Conservation (phyloP, 2,888 invertebrate species). For the Caenorhabditis zanzibari region DNA sequence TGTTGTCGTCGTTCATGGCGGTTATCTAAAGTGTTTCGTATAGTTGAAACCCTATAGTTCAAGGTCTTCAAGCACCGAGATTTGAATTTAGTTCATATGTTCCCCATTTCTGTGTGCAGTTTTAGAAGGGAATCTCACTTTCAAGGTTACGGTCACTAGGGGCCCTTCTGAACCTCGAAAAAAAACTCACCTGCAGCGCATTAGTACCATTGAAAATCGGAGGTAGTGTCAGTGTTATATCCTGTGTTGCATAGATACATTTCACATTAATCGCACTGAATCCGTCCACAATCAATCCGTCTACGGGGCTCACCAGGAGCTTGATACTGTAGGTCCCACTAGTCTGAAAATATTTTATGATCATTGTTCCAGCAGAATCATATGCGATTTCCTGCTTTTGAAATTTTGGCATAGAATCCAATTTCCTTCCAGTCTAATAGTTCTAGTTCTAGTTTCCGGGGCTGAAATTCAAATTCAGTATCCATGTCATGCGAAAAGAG, state of each 20-base stretch:
- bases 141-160: no score
- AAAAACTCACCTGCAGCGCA: conserved; percentile 64
- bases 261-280: conserved; percentile 75
- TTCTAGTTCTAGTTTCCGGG: not conserved
- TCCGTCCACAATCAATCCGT: conserved; percentile 79
- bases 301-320: conserved; percentile 77
- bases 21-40: conserved; percentile 44
- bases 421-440: conserved; percentile 44
- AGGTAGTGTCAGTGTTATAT: conserved; percentile 80
- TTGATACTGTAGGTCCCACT: conserved; percentile 74
- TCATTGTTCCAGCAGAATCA: not conserved
- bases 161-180: no score
- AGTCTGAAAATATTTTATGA: conserved; percentile 50
- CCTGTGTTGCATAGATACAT: conserved; percentile 78
- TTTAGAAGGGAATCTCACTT: not conserved
- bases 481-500: not conserved
- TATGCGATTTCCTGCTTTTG: conserved; percentile 1
- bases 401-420: not conserved
- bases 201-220: conserved; percentile 73
- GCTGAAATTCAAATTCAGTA: not conserved
- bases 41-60: not conserved
- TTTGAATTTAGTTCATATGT: no score
- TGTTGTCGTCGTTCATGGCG: conserved; percentile 68
- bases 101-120: no score
- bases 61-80: no score